Conservation (phyloP, 2,113 vertebrate genomes). For the Ceyx cyanopectus region DNA sequence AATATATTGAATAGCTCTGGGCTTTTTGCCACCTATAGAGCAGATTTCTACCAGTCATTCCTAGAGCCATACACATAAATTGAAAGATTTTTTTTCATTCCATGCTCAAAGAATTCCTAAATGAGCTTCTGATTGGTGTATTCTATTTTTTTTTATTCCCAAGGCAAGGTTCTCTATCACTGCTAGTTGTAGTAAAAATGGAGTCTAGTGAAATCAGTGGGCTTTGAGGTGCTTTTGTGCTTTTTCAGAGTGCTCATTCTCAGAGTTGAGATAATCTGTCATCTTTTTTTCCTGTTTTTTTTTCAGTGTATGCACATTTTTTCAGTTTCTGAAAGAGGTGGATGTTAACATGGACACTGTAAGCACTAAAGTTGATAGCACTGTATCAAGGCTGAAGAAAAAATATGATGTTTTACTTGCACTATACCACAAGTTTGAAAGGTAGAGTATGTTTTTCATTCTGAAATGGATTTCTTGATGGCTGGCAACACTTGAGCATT, state of each 20-base stretch:
- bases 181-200: neutral
- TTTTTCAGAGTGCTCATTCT: neutral
- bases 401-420: constrained; percentile 90
- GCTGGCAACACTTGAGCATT: neutral
- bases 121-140: neutral
- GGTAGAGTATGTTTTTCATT: constrained; percentile 77
- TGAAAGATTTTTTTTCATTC: neutral
- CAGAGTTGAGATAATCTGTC: neutral
- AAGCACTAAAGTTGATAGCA: constrained; percentile 92
- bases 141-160: neutral
- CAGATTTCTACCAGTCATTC: neutral
- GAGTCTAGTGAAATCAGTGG: neutral
- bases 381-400: constrained; percentile 88
- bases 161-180: neutral
- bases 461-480: neutral
- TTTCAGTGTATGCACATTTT: constrained; percentile 86
- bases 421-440: constrained; percentile 94
- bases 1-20: neutral
- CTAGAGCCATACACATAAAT: neutral
- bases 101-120: neutral
- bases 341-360: constrained; percentile 91
- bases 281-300: constrained; percentile 12
- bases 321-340: constrained; percentile 87
- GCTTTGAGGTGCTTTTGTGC: neutral
- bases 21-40: neutral